Evolutionary conservation across 2,888 invertebrate genomes (phyloP).

Genomic region (Drosophila ezoana): DNA sequence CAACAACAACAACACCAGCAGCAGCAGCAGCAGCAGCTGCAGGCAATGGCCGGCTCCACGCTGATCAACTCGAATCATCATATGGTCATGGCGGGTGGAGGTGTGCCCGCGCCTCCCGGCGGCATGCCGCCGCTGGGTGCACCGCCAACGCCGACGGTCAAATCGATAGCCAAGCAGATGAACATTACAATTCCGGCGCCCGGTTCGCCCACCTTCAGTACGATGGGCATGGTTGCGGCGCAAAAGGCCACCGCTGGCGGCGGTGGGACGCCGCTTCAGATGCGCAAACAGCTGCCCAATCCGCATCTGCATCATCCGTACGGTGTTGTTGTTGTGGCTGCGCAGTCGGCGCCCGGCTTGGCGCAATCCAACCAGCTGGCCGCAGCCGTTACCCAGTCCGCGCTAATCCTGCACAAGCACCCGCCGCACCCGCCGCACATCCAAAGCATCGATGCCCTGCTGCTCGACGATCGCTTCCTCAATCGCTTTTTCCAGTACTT

Average conservation of each 20-base stretch:
- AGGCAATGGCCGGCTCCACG: constrained; percentile 78
- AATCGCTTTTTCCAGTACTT: constrained; percentile 94
- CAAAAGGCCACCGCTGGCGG: constrained; percentile 64
- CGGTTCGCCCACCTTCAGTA: constrained; percentile 79
- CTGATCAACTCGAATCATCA: constrained; percentile 81
- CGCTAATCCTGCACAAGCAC: constrained; percentile 83
- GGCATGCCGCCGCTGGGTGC: constrained; percentile 79
- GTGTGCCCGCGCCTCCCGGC: constrained; percentile 57
- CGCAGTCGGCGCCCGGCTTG: constrained; percentile 42
- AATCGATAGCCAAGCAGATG: constrained; percentile 83
- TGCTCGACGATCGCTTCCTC: constrained; percentile 94
- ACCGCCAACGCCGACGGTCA: constrained; percentile 82
- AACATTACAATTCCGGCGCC: constrained; percentile 77
- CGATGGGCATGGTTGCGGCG: constrained; percentile 81
- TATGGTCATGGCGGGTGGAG: constrained; percentile 52
- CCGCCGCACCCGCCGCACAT: constrained; percentile 87
- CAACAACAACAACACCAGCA: constrained; percentile 72
- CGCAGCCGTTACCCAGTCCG: constrained; percentile 77
- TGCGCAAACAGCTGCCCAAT: constrained; percentile 84
- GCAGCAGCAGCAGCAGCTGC: constrained; percentile 73
- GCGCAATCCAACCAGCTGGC: constrained; percentile 82
- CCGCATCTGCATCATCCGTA: constrained; percentile 83
- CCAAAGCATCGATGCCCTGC: constrained; percentile 90
- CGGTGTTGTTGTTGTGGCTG: constrained; percentile 45
- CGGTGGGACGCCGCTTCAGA: constrained; percentile 81